phyloP scores from a whole-genome alignment of 2,797 vertebrate species.

The Rhinogobio ventralis region DNA sequence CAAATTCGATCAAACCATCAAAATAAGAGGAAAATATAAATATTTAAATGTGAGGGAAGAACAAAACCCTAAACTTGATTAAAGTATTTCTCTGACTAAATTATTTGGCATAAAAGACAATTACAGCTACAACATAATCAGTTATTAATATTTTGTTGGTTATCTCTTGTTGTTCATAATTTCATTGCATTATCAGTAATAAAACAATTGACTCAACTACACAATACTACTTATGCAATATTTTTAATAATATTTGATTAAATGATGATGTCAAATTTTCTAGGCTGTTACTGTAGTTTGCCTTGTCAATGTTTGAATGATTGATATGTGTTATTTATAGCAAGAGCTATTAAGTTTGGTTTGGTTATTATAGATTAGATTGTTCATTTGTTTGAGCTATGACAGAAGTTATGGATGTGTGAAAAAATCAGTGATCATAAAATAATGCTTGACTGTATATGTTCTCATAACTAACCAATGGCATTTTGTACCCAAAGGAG shows the following conservation, averaged over 20 bases:
- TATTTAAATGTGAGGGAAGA: not conserved
- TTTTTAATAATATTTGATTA: not conserved
- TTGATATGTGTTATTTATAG: constrained; percentile 1
- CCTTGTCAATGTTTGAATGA: not conserved
- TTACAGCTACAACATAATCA: not conserved
- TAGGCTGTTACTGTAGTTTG: not conserved
- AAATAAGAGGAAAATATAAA: not conserved
- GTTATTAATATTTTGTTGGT: not conserved
- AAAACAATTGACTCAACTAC: not conserved
- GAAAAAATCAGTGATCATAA: constrained; percentile 5
- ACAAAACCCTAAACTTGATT: not conserved
- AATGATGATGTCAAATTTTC: not conserved
- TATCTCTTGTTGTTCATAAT: not conserved
- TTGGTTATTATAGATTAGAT: constrained; percentile 4
- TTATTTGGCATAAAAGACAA: not conserved
- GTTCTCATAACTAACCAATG: not conserved
- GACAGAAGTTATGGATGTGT: not conserved
- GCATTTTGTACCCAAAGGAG: constrained; percentile 79
- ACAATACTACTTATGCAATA: not conserved
- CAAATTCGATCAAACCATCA: not conserved
- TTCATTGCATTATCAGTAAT: not conserved
- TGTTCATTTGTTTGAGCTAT: not conserved
- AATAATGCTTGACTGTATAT: not conserved
- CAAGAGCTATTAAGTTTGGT: not conserved
- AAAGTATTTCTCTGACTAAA: too few species aligned